Percentiles rank a stretch among this genome's conserved stretches.
phyloP scores from a whole-genome alignment of 2,888 invertebrate genomes.

The Sicus ferrugineus region DNA sequence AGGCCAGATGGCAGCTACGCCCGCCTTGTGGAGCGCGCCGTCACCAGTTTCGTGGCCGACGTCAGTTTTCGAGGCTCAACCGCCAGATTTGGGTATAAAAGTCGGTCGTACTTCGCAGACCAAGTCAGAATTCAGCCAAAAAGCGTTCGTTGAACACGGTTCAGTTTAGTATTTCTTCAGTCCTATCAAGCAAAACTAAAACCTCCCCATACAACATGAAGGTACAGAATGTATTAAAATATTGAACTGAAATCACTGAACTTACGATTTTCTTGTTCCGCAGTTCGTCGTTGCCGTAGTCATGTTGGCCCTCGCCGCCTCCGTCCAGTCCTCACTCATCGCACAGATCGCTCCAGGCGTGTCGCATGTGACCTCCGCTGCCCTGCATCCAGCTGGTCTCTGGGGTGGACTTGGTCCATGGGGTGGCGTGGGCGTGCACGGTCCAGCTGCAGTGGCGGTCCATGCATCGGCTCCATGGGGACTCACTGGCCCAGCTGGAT shows the following conservation, averaged over 20 bases:
- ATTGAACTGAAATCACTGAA: not conserved
- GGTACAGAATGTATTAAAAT: constrained; percentile 49
- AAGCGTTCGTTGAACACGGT: constrained; percentile 58
- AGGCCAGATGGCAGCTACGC: constrained; percentile 18
- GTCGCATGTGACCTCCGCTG: constrained; percentile 55
- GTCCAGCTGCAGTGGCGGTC: constrained; percentile 48
- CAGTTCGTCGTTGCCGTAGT: constrained; percentile 56
- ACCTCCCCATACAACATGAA: constrained; percentile 57
- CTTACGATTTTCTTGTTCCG: not conserved
- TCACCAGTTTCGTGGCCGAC: not conserved
- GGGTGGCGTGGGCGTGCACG: constrained; percentile 43
- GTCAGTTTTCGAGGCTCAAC: constrained; percentile 18
- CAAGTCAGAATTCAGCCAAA: constrained; percentile 61
- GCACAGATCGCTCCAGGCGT: constrained; percentile 54
- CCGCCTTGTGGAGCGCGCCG: constrained; percentile 12
- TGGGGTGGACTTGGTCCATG: constrained; percentile 41
- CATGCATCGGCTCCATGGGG: constrained; percentile 45
- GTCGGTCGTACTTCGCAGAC: constrained; percentile 58
- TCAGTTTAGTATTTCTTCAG: constrained; percentile 31
- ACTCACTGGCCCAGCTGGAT: constrained; percentile 46
- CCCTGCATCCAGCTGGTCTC: constrained; percentile 47
- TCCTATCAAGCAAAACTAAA: constrained; percentile 11
- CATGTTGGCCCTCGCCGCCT: constrained; percentile 54
- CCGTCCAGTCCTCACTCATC: constrained; percentile 58
- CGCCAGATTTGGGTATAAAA: constrained; percentile 55